These are phyloP conservation scores for Aphaenogaster rudis DNA, from an alignment of 1,140 invertebrate species.

Conservation along the genomic window DNA sequence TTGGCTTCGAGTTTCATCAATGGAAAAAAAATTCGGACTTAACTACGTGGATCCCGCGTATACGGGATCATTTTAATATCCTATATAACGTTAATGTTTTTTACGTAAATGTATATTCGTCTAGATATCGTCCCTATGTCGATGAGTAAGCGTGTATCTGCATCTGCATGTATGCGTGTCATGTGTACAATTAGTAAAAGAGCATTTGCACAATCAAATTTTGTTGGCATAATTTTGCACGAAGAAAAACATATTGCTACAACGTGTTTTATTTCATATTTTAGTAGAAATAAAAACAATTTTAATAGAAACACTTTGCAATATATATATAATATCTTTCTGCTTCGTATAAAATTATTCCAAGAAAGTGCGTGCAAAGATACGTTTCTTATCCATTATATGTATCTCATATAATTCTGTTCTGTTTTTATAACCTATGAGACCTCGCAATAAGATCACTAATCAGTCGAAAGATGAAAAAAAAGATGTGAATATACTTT, in stretches of 20 bases:
- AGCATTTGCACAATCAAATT: neutral
- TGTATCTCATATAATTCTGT: neutral
- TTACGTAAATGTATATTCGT: slow-evolving; percentile 37
- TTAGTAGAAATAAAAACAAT: slow-evolving; percentile 16
- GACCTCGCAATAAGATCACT: slow-evolving; percentile 16
- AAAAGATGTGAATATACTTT: neutral
- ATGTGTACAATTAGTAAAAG: slow-evolving; percentile 11
- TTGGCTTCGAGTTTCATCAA: slow-evolving; percentile 38
- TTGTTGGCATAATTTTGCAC: neutral
- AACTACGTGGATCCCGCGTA: slow-evolving; percentile 64
- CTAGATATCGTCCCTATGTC: slow-evolving; percentile 5
- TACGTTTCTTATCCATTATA: neutral
- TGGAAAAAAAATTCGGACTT: slow-evolving; percentile 74
- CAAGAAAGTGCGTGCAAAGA: neutral
- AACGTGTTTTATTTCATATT: neutral
- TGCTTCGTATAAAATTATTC: neutral
- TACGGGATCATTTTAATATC: slow-evolving; percentile 68
- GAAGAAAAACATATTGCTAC: neutral
- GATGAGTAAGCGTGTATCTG: neutral
- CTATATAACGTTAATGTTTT: slow-evolving; percentile 68
- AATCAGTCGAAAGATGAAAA: slow-evolving; percentile 27
- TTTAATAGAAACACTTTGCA: slow-evolving; percentile 1
- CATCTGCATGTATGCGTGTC: slow-evolving; percentile 17
- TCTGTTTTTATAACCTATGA: neutral
- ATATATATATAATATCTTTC: neutral